Base-by-base conservation (phyloP, 2,888 invertebrate species). In the Pseudococcus longispinus region DNA sequence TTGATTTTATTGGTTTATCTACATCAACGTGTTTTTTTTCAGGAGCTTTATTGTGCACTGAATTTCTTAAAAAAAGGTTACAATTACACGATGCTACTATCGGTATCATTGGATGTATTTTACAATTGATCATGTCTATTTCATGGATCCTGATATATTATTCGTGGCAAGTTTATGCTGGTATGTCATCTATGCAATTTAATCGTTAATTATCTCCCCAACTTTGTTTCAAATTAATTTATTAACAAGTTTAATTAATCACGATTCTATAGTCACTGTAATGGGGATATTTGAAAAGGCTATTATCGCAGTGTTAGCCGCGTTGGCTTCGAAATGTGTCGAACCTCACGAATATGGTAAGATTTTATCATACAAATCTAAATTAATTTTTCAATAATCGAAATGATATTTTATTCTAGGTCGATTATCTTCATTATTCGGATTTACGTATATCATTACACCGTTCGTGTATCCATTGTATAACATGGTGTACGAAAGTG, bases 41-140 rank as follows among this genome's bases (percentile, higher is more conserved):
- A 77, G 77, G 77, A 77, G 77, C 77, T 42, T 77, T 77, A 42
- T 20, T 77, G 9, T 77, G 77, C 37, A 42, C 77, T 20, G 77
- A 77, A 77, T 1, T 77, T 2, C 13, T 77, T 11, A 77, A 77
- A 42, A 37, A 42, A 1, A 77, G 37, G 42, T 9, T 77, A 9
- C 6, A 42, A 42, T 42, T 77, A 20, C 77, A 42, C 42, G 77
- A 77, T 77, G 77, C 77, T 29, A 77, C 77, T 2, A 77, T 77
- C 6, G 77, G 77, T 29, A 42, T 42, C n/a, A 42, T 77, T 42
- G 77, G 77, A 2, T 77, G 77, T 20, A 5, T 8, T 42, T 42
- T 77, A 37, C 77, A 77, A 20, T 2, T 77, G n/a, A n/a, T 42
- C 0, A 77, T 77, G 77, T 32, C 32, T 29, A 20, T 77, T n/a